Percentiles rank a stretch among this genome's conserved stretches.
These are phyloP conservation scores for Mycalesis mineus DNA, from an alignment of 2,888 invertebrate genomes.

Conservation along the genomic window DNA sequence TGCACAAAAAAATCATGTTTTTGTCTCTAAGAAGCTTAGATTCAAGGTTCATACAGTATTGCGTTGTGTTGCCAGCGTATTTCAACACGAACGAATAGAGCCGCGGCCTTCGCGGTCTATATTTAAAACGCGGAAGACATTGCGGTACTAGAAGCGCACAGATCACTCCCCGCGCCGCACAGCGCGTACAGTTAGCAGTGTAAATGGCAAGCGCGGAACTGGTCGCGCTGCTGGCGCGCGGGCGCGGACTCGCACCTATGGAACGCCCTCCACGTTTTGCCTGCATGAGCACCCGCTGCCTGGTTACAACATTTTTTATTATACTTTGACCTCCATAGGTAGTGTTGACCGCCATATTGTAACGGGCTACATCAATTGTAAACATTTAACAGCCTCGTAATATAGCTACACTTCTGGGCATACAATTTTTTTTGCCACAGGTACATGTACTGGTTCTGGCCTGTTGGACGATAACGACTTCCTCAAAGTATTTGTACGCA, in stretches of 20 bases:
- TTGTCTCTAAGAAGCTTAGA: conserved; percentile 34
- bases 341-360: conserved; percentile 7
- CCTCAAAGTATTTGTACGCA: not conserved
- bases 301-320: conserved; percentile 32
- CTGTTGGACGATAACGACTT: not conserved
- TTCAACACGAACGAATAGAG: conserved; percentile 53
- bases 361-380: conserved; percentile 7
- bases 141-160: conserved; percentile 56
- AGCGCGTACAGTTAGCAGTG: conserved; percentile 65
- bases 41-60: conserved; percentile 55
- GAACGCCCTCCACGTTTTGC: conserved; percentile 34
- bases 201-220: conserved; percentile 49
- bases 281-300: conserved; percentile 33
- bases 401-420: not conserved
- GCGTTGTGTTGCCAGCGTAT: conserved; percentile 37
- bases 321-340: conserved; percentile 41
- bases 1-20: conserved; percentile 29
- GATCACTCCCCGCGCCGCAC: conserved; percentile 53
- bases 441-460: not conserved
- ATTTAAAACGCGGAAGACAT: conserved; percentile 74
- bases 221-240: conserved; percentile 28
- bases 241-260: conserved; percentile 9
- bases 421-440: not conserved
- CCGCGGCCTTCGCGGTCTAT: conserved; percentile 70
- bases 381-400: not conserved